Base-by-base conservation (phyloP, 2,888 invertebrate genomes). In the Charanyca ferruginea region DNA sequence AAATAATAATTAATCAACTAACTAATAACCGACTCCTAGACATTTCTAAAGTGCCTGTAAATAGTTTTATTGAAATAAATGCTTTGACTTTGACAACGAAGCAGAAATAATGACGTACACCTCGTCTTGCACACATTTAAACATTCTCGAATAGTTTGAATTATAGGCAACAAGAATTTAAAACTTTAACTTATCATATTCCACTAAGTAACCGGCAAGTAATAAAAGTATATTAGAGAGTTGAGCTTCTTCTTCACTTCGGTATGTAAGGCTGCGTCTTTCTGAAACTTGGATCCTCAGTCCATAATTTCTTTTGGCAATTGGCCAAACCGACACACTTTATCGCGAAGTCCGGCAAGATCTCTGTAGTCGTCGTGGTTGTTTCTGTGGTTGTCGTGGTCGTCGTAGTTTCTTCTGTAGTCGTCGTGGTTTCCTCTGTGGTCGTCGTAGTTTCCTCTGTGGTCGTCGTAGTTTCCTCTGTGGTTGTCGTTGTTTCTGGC, bases 251-350 rank as follows among this genome's bases (percentile, higher is more conserved):
- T 58, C 18, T 59, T 48, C 22, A 49, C 25, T 64, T 64, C 7
- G 38, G 23, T 9, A 32, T 11, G 9, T 42, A 45, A 18, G 9
- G 32, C 28, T 1, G 2, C 23, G 41, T 22, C 11, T 25, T 7
- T n/a, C 23, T 45, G 7, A 7, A 18, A 0, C 1, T 13, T 3
- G 4, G 13, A 18, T 28, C 35, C 1, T 0, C 11, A 45, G 20
- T 18, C 71, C 74, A 68, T 22, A 18, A 0, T 22, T 44, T 66
- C 11, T 6, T 3, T 11, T 44, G 18, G 20, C 74, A 72, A 1
- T 47, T 51, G 6, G 71, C 66, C 22, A 1, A 55, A 6, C 13
- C 11, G 7, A 18, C 22, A 13, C 71, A 72, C 6, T 35, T 35
- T 9, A 11, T 2, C 11, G 1, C n/a, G n/a, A n/a, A n/a, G n/a